Evolutionary conservation across 1,140 invertebrate species (phyloP).

Genomic region (Drosophila watanabei): DNA sequence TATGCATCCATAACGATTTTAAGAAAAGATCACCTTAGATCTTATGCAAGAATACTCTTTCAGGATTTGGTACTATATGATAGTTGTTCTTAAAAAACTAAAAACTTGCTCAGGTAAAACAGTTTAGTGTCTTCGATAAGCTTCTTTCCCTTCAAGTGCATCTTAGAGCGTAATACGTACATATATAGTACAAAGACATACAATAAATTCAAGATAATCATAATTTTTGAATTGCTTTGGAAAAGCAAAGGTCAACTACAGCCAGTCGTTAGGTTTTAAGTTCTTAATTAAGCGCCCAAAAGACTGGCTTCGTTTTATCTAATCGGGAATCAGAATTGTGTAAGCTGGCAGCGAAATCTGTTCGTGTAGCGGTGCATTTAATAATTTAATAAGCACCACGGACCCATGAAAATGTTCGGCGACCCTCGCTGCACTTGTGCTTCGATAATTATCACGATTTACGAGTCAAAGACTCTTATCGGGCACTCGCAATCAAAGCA

Average conservation of each 20-base stretch:
- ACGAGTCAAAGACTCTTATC: conserved; percentile 71
- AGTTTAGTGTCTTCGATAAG: too few species aligned
- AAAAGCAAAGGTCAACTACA: not conserved
- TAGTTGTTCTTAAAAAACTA: not conserved
- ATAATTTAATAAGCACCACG: conserved; percentile 80
- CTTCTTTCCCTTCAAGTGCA: too few species aligned
- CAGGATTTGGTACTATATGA: not conserved
- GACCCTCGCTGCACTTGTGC: conserved; percentile 59
- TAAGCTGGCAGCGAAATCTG: conserved; percentile 50
- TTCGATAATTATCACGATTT: conserved; percentile 80
- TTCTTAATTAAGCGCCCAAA: conserved; percentile 68
- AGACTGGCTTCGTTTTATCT: conserved; percentile 56
- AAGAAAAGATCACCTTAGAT: not conserved
- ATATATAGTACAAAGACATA: too few species aligned
- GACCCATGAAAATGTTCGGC: conserved; percentile 53
- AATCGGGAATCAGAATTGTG: conserved; percentile 75
- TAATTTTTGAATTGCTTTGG: not conserved
- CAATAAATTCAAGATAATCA: not conserved
- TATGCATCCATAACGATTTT: not conserved
- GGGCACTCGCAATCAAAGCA: conserved; percentile 58
- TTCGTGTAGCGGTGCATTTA: conserved; percentile 68
- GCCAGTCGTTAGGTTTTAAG: conserved; percentile 9
- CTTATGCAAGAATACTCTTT: not conserved
- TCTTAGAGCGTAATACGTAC: too few species aligned
- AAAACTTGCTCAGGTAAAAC: not conserved